Conservation (phyloP, 2,888 invertebrate species). For the Anoplius nigerrimus region DNA sequence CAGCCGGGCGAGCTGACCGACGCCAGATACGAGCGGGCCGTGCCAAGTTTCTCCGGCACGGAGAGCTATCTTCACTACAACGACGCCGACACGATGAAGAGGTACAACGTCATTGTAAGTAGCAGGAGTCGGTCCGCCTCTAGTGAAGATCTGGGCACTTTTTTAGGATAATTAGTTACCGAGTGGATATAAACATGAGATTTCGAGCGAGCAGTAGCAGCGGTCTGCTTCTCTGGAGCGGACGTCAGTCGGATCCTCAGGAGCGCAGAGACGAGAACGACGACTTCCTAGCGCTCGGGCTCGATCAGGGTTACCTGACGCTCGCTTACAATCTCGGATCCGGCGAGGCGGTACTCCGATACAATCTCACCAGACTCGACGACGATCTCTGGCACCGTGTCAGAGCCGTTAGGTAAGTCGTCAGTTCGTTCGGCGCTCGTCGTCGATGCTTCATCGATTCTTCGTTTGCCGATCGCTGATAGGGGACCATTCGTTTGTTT, state of each 20-base stretch:
- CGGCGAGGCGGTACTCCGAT: slow-evolving; percentile 89
- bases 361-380: slow-evolving; percentile 90
- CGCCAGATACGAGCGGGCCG: slow-evolving; percentile 53
- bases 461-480: not conserved
- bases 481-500: slow-evolving; percentile 33
- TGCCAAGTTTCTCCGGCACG: slow-evolving; percentile 88
- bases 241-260: slow-evolving; percentile 78
- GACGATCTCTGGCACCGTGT: slow-evolving; percentile 92
- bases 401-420: slow-evolving; percentile 82
- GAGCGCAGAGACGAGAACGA: slow-evolving; percentile 78
- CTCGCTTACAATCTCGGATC: slow-evolving; percentile 91
- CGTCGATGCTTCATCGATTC: not conserved
- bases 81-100: slow-evolving; percentile 90
- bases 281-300: slow-evolving; percentile 90
- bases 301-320: slow-evolving; percentile 86
- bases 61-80: slow-evolving; percentile 93
- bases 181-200: slow-evolving; percentile 91
- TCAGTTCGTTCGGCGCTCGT: not conserved
- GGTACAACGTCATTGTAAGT: slow-evolving; percentile 75
- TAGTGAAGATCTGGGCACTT: not conserved
- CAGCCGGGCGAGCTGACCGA: slow-evolving; percentile 22
- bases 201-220: slow-evolving; percentile 84
- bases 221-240: slow-evolving; percentile 92
- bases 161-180: slow-evolving; percentile 86
- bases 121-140: too few relatives aligned